Percentiles rank a stretch among this genome's conserved stretches.
phyloP scores from a whole-genome alignment of 2,797 vertebrate genomes.

The Linurgus olivaceus region DNA sequence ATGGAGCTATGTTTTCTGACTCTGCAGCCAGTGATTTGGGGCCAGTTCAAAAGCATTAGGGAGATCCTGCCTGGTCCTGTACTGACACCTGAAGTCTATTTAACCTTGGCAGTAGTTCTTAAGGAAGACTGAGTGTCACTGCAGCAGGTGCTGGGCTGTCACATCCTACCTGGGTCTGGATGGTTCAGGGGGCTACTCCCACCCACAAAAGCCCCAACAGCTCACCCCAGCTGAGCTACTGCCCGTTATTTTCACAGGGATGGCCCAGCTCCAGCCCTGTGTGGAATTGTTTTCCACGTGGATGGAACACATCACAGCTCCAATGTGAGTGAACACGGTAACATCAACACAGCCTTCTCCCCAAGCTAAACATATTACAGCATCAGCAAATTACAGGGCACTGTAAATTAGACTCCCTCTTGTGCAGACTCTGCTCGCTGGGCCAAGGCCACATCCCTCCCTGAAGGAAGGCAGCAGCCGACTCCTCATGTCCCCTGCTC shows the following conservation, averaged over 20 bases:
- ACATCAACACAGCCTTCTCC: conserved; percentile 54
- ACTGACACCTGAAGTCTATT: neutral
- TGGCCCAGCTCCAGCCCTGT: neutral
- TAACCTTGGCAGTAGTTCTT: neutral
- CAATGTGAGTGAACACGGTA: neutral
- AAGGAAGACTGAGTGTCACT: neutral
- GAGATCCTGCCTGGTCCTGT: neutral
- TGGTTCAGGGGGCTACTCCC: neutral
- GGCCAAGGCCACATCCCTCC: neutral
- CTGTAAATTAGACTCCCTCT: conserved; percentile 49
- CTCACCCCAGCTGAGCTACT: neutral
- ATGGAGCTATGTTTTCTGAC: neutral
- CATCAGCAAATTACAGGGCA: conserved; percentile 58
- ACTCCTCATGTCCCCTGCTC: neutral
- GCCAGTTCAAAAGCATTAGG: neutral
- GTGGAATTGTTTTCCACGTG: neutral
- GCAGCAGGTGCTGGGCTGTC: neutral
- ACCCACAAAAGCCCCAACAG: rapidly evolving
- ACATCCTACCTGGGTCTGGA: neutral
- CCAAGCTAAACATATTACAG: conserved; percentile 46
- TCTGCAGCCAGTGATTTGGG: neutral
- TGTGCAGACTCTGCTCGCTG: neutral
- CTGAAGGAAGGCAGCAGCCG: rapidly evolving
- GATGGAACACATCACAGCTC: neutral
- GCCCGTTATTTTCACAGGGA: neutral